These are phyloP conservation scores for Lycocerus yunnanus DNA, from an alignment of 2,888 invertebrate genomes.

Conservation along the genomic window DNA sequence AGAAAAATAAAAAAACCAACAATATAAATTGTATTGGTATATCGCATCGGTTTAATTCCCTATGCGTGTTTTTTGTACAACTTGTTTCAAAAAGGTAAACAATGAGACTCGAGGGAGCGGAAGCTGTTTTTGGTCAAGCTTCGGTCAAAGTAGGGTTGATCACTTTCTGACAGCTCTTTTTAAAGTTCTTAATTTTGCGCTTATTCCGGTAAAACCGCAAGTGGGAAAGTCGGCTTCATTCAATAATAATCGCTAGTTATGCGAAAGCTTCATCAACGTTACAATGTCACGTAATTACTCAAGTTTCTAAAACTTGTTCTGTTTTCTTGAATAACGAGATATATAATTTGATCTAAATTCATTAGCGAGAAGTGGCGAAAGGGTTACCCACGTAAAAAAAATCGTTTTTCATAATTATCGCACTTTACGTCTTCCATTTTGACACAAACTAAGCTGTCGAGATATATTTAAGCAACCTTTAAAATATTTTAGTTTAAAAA, in stretches of 20 bases:
- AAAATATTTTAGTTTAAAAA: conserved; percentile 18
- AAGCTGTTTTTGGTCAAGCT: conserved; percentile 20
- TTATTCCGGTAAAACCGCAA: conserved; percentile 5
- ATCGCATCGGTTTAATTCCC: conserved; percentile 23
- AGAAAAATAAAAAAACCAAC: conserved; percentile 6
- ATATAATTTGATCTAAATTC: conserved; percentile 34
- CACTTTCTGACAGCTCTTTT: not conserved
- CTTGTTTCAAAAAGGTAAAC: conserved; percentile 13
- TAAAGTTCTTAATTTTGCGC: conserved; percentile 7
- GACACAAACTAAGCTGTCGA: conserved; percentile 4
- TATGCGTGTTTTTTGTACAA: conserved; percentile 11
- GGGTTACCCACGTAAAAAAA: not conserved
- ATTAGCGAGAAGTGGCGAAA: conserved; percentile 17
- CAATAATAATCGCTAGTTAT: conserved; percentile 4
- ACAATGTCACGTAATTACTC: conserved; percentile 13
- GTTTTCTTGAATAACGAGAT: conserved; percentile 29
- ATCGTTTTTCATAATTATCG: not conserved
- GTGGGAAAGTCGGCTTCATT: conserved; percentile 6
- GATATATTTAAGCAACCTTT: conserved; percentile 20
- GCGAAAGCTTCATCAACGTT: conserved; percentile 1
- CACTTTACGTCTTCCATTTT: not conserved
- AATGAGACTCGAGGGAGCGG: conserved; percentile 11
- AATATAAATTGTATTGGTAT: conserved; percentile 15
- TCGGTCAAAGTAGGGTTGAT: conserved; percentile 3
- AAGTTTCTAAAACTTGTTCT: conserved; percentile 29